These are phyloP conservation scores for Discoglossus pictus DNA, from an alignment of 2,797 vertebrate species.

Conservation along the genomic window DNA sequence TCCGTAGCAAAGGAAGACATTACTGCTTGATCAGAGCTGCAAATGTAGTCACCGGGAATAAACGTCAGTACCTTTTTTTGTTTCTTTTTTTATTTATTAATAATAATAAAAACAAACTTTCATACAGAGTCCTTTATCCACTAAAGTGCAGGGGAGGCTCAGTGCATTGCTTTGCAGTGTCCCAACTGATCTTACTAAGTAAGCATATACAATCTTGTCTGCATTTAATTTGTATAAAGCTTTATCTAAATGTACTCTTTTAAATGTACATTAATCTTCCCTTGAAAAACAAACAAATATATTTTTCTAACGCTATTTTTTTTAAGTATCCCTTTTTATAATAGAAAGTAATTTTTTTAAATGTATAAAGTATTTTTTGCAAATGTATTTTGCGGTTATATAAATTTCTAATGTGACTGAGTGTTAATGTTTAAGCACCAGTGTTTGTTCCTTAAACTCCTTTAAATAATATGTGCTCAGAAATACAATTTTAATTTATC, in stretches of 20 bases:
- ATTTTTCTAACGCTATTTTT: slow-evolving; percentile 48
- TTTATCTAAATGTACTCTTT: too few relatives aligned
- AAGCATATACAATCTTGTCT: not conserved
- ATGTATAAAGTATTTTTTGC: slow-evolving; percentile 30
- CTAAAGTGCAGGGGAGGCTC: not conserved
- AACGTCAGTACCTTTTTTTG: too few relatives aligned
- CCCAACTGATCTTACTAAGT: not conserved
- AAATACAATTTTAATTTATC: too few relatives aligned
- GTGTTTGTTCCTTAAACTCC: too few relatives aligned
- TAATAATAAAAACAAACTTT: too few relatives aligned
- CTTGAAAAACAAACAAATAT: slow-evolving; percentile 9
- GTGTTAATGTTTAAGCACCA: not conserved
- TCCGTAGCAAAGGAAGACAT: too few relatives aligned
- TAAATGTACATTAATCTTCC: slow-evolving; percentile 22
- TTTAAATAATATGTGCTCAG: too few relatives aligned
- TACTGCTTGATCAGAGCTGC: too few relatives aligned
- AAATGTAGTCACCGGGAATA: too few relatives aligned
- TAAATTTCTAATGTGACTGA: slow-evolving; percentile 25
- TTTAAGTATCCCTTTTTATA: slow-evolving; percentile 34
- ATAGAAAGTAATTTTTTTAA: slow-evolving; percentile 28
- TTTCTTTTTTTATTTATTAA: too few relatives aligned
- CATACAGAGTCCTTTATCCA: too few relatives aligned
- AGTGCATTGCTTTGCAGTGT: not conserved
- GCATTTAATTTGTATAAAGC: too few relatives aligned
- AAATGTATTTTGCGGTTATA: slow-evolving; percentile 25